These are phyloP conservation scores for Antitype chi DNA, from an alignment of 2,888 invertebrate species.

Conservation along the genomic window DNA sequence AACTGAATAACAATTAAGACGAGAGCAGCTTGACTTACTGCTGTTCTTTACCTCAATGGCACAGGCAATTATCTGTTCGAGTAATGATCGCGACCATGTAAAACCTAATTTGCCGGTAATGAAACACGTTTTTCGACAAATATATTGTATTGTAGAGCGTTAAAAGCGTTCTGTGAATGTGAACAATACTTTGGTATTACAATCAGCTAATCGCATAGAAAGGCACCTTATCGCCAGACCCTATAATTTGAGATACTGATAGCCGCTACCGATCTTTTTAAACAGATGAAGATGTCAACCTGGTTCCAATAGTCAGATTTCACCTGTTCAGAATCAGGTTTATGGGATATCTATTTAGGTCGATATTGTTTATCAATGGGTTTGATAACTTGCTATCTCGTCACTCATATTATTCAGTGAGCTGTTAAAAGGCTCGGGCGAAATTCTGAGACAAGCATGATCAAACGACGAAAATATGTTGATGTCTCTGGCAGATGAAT, in stretches of 20 bases:
- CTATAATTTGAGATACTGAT: conserved; percentile 27
- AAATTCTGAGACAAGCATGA: background rate
- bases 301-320: conserved; percentile 25
- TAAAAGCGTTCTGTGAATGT: conserved; percentile 18
- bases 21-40: conserved; percentile 31
- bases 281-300: conserved; percentile 24
- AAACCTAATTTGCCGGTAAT: conserved; percentile 36
- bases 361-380: conserved; percentile 27
- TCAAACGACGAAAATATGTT: background rate
- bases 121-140: conserved; percentile 40
- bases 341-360: conserved; percentile 31
- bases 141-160: conserved; percentile 1
- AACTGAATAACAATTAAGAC: conserved; percentile 57
- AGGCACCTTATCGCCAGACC: conserved; percentile 33
- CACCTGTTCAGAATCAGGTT: background rate
- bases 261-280: conserved; percentile 18
- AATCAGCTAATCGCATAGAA: background rate
- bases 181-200: background rate
- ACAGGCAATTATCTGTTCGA: conserved; percentile 52
- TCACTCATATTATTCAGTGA: background rate
- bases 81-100: conserved; percentile 37
- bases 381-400: conserved; percentile 16
- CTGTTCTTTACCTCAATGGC: conserved; percentile 58
- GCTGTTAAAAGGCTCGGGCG: background rate
- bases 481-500: background rate